A percentile compares a stretch with the other conserved stretches of the same genome.
These are phyloP conservation scores for Alca torda DNA, from an alignment of 2,797 vertebrate genomes.

Conservation along the genomic window DNA sequence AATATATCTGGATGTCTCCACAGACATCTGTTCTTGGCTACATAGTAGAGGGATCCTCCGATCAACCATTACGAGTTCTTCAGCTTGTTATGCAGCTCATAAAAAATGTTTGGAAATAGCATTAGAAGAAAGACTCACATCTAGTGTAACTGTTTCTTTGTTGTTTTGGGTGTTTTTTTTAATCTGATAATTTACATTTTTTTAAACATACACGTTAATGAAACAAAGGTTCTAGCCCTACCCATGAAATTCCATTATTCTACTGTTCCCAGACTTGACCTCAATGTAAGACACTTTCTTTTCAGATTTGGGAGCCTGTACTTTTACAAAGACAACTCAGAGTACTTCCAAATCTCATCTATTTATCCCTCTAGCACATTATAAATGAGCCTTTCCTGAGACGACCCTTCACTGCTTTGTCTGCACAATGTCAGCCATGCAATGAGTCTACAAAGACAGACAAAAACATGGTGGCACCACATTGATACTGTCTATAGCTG, in stretches of 20 bases:
- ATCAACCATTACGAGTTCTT: background rate
- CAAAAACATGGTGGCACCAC: background rate
- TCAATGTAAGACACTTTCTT: background rate
- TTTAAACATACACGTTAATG: background rate
- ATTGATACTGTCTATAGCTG: background rate
- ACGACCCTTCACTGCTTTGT: background rate
- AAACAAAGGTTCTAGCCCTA: background rate
- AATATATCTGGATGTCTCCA: background rate
- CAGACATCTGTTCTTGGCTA: background rate
- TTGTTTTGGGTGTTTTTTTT: background rate
- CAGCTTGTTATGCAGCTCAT: background rate
- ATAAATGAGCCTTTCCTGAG: background rate
- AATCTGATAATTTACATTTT: background rate
- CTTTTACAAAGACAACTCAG: background rate
- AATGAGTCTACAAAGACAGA: background rate
- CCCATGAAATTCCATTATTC: background rate
- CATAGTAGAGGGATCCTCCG: rapidly evolving
- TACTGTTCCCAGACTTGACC: background rate
- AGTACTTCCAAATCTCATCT: background rate
- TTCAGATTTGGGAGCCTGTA: background rate
- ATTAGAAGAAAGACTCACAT: background rate
- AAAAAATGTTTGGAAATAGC: background rate
- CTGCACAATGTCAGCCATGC: background rate
- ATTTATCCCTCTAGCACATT: background rate
- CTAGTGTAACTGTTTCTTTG: background rate